A percentile compares a stretch with the other conserved stretches of the same genome.
Conservation (phyloP, 2,797 vertebrate species). For the Pogonophryne albipinna region DNA sequence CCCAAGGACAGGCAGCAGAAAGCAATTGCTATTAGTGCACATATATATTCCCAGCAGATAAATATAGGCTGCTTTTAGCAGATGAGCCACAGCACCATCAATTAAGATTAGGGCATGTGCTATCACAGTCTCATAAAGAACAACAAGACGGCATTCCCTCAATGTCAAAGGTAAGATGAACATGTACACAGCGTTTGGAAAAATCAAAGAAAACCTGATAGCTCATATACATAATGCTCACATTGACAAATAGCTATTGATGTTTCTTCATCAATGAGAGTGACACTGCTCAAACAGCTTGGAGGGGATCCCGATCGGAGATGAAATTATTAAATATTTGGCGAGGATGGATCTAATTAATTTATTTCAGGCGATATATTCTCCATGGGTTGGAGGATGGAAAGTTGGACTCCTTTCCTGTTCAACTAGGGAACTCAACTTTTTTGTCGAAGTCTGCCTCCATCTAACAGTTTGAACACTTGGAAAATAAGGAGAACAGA, state of each 20-base stretch:
- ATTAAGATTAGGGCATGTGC: conserved; percentile 87
- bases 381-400: conserved; percentile 8
- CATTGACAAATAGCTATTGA: conserved; percentile 78
- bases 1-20: conserved; percentile 90
- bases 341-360: conserved; percentile 44
- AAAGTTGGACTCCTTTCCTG: conserved; percentile 15
- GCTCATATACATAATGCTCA: conserved; percentile 82
- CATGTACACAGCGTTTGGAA: conserved; percentile 66
- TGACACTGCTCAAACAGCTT: conserved; percentile 69
- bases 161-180: conserved; percentile 90
- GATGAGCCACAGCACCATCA: conserved; percentile 89
- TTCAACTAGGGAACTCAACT: conserved; percentile 3
- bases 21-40: conserved; percentile 92
- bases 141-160: conserved; percentile 81
- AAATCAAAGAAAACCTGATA: conserved; percentile 69
- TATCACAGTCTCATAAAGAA: conserved; percentile 86
- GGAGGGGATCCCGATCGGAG: conserved; percentile 54
- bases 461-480: conserved; percentile 4
- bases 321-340: conserved; percentile 64
- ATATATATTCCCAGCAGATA: conserved; percentile 86
- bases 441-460: conserved; percentile 20
- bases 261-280: conserved; percentile 79
- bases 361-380: conserved; percentile 52
- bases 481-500: conserved; percentile 35
- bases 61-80: conserved; percentile 92